Conservation (phyloP, 2,797 vertebrate species). For the Crocodylus rhombifer region DNA sequence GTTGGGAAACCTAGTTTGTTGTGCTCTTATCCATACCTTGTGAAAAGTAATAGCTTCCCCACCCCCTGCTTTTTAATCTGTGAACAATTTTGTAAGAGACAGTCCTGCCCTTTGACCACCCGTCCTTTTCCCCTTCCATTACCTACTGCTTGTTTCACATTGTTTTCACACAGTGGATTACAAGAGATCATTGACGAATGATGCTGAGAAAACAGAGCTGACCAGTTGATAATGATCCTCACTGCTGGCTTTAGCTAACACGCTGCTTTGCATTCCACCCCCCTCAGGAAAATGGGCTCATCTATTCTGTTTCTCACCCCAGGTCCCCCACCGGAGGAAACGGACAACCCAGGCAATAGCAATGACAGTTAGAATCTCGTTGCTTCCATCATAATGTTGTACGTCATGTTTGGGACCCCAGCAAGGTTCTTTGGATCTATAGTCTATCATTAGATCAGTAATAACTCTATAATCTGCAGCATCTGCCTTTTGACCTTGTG, state of each 20-base stretch:
- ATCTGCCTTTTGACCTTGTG: background rate
- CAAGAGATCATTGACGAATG: background rate
- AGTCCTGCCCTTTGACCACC: background rate
- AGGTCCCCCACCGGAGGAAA: background rate
- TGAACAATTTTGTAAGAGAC: conserved; percentile 3
- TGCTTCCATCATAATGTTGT: background rate
- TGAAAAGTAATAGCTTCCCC: background rate
- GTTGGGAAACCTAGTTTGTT: conserved; percentile 52
- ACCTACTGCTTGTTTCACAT: background rate
- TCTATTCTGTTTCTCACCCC: background rate
- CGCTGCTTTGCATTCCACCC: background rate
- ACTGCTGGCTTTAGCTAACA: background rate
- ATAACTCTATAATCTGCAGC: background rate
- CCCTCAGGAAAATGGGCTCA: background rate
- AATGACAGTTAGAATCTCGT: background rate
- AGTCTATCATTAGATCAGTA: background rate
- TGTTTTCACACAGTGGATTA: background rate
- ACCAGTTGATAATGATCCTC: background rate
- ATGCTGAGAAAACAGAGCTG: background rate
- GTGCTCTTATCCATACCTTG: conserved; percentile 12
- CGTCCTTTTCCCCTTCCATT: background rate
- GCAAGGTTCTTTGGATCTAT: background rate
- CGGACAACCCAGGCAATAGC: background rate
- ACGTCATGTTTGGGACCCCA: background rate
- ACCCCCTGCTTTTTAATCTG: background rate